phyloP scores from a whole-genome alignment of 2,113 vertebrate species.

The Centropus unirufus region DNA sequence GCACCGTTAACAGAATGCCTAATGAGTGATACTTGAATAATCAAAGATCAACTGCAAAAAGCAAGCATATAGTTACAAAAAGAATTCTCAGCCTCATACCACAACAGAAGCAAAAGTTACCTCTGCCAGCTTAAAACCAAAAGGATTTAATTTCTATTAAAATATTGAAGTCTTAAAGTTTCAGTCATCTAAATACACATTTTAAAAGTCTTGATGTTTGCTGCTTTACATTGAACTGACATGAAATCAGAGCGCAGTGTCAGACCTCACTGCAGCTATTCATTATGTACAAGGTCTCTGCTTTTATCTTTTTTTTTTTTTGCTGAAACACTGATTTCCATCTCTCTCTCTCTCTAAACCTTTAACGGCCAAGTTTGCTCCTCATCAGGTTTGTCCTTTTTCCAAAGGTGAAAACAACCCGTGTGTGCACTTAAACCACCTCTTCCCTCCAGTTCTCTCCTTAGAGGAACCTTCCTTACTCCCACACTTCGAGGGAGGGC shows the following conservation, averaged over 20 bases:
- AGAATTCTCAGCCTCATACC: slow-evolving; percentile 41
- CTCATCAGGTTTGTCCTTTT: neutral
- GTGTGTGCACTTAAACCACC: neutral
- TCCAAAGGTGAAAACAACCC: neutral
- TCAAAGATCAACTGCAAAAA: slow-evolving; percentile 57
- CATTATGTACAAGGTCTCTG: slow-evolving; percentile 53
- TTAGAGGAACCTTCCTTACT: neutral
- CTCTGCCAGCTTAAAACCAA: slow-evolving; percentile 65
- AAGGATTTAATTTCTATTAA: slow-evolving; percentile 60
- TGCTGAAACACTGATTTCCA: slow-evolving; percentile 42
- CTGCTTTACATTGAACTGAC: slow-evolving; percentile 43
- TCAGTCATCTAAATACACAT: slow-evolving; percentile 62
- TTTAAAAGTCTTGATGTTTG: slow-evolving; percentile 40
- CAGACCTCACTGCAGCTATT: slow-evolving; percentile 35
- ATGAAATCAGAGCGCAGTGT: slow-evolving; percentile 45
- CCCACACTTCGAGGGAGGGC: neutral
- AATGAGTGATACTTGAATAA: slow-evolving; percentile 24
- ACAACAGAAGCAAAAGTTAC: slow-evolving; percentile 57
- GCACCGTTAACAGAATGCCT: slow-evolving; percentile 56
- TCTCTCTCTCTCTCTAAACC: neutral
- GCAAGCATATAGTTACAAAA: slow-evolving; percentile 42
- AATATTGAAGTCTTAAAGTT: slow-evolving; percentile 64
- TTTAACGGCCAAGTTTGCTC: neutral
- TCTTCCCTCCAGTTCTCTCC: neutral
- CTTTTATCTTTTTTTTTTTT: neutral